Conservation (phyloP, 2,888 invertebrate species). For the Neuroscelio doddi region DNA sequence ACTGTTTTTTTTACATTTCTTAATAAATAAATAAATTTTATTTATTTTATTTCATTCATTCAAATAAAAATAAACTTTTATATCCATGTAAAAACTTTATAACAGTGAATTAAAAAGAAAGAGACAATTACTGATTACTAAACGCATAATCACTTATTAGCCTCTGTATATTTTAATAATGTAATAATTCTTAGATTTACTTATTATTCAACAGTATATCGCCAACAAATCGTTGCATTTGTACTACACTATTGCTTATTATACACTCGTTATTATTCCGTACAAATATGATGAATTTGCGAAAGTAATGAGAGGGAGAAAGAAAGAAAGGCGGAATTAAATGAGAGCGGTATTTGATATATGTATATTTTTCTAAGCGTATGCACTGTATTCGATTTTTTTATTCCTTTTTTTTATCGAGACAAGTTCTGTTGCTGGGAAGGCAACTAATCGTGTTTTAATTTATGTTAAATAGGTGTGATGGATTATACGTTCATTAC, state of each 20-base stretch:
- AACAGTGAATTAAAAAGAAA: slow-evolving; percentile 1
- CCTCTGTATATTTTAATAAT: slow-evolving; percentile 12
- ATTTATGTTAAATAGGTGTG: slow-evolving; percentile 56
- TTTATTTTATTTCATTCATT: no score
- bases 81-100: not conserved
- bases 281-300: slow-evolving; percentile 27
- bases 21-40: no score
- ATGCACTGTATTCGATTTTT: slow-evolving; percentile 48
- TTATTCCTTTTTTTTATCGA: slow-evolving; percentile 17
- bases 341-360: slow-evolving; percentile 35
- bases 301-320: slow-evolving; percentile 18
- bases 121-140: slow-evolving; percentile 2
- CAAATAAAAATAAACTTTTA: no score
- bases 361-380: slow-evolving; percentile 63
- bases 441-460: slow-evolving; percentile 52
- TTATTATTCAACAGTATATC: slow-evolving; percentile 12
- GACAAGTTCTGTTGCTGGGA: slow-evolving; percentile 12
- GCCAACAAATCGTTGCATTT: slow-evolving; percentile 22
- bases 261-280: slow-evolving; percentile 36
- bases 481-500: slow-evolving; percentile 53
- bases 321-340: slow-evolving; percentile 29
- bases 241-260: slow-evolving; percentile 29
- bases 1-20: slow-evolving; percentile 8
- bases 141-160: slow-evolving; percentile 16
- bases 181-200: slow-evolving; percentile 12